These are phyloP conservation scores for Gila orcuttii DNA, from an alignment of 2,113 vertebrate genomes.

Conservation along the genomic window DNA sequence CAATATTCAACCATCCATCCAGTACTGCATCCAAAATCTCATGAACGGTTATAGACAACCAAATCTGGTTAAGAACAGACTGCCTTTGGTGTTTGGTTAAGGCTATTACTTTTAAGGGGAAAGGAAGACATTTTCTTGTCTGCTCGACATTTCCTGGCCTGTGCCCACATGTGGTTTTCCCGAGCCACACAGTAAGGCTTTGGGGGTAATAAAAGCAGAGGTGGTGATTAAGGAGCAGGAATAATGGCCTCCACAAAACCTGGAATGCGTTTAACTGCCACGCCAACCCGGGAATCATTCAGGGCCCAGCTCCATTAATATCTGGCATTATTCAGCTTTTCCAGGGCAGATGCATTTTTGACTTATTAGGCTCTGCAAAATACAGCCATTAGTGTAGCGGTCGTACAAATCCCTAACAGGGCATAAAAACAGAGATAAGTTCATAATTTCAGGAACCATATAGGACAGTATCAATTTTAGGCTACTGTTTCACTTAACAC, in stretches of 20 bases:
- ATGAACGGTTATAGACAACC: constrained; percentile 47
- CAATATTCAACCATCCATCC: background rate
- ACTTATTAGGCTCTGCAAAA: constrained; percentile 53
- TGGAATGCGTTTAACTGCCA: constrained; percentile 77
- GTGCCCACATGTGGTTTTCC: constrained; percentile 74
- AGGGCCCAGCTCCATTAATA: constrained; percentile 67
- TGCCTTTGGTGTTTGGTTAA: constrained; percentile 52
- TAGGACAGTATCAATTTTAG: background rate
- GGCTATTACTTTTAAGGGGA: constrained; percentile 63
- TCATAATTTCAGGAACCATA: background rate
- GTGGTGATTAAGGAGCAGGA: constrained; percentile 80
- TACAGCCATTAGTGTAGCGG: constrained; percentile 46
- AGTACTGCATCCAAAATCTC: constrained; percentile 35
- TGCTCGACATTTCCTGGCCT: constrained; percentile 65
- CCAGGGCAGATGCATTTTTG: constrained; percentile 54
- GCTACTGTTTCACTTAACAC: background rate
- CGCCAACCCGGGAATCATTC: constrained; percentile 64
- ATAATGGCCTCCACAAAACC: constrained; percentile 80
- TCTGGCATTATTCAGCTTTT: constrained; percentile 64
- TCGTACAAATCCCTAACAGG: background rate
- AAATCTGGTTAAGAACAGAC: constrained; percentile 39
- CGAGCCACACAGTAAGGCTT: constrained; percentile 71
- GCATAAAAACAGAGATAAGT: constrained; percentile 14
- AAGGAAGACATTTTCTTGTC: constrained; percentile 59
- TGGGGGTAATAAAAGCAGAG: constrained; percentile 76